Evolutionary conservation across 2,113 vertebrate genomes (phyloP).

Genomic region (Amphiprion percula): DNA sequence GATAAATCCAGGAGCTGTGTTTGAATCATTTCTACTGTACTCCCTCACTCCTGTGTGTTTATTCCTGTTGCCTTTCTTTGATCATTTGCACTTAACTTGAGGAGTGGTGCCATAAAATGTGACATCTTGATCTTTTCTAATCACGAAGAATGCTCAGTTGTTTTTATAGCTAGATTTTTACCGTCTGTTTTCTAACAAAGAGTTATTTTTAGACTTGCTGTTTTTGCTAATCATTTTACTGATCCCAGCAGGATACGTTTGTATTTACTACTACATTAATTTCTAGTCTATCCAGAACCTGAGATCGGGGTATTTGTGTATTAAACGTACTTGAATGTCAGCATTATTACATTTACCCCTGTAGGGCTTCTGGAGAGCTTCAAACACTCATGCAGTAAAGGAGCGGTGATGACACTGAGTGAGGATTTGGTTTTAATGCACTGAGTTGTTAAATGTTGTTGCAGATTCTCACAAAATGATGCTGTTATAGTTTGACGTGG

Average conservation of each 20-base stretch:
- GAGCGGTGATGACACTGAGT: conserved; percentile 2
- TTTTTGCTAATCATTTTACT: conserved; percentile 17
- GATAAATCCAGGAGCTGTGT: conserved; percentile 22
- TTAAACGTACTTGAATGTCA: conserved; percentile 31
- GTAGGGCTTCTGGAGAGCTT: background rate
- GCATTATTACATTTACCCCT: conserved; percentile 19
- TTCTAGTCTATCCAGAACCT: background rate
- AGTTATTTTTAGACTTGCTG: conserved; percentile 11
- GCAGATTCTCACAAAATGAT: background rate
- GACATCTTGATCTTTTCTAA: conserved; percentile 31
- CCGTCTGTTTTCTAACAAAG: conserved; percentile 25
- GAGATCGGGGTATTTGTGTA: background rate
- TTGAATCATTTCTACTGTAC: conserved; percentile 18
- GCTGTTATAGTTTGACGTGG: conserved; percentile 1
- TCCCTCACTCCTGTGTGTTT: conserved; percentile 35
- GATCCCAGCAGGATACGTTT: background rate
- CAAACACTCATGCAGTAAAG: background rate
- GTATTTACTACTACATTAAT: conserved; percentile 6
- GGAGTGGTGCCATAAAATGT: conserved; percentile 37
- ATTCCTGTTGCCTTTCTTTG: conserved; percentile 53
- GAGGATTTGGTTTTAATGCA: conserved; percentile 9
- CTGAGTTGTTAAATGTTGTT: background rate
- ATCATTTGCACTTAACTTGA: conserved; percentile 68
- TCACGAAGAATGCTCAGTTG: conserved; percentile 1
- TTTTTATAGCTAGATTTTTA: conserved; percentile 39